A percentile compares a stretch with the other conserved stretches of the same genome.
Evolutionary conservation across 2,797 vertebrate species (phyloP).

Genomic region (Galaxias olidus): DNA sequence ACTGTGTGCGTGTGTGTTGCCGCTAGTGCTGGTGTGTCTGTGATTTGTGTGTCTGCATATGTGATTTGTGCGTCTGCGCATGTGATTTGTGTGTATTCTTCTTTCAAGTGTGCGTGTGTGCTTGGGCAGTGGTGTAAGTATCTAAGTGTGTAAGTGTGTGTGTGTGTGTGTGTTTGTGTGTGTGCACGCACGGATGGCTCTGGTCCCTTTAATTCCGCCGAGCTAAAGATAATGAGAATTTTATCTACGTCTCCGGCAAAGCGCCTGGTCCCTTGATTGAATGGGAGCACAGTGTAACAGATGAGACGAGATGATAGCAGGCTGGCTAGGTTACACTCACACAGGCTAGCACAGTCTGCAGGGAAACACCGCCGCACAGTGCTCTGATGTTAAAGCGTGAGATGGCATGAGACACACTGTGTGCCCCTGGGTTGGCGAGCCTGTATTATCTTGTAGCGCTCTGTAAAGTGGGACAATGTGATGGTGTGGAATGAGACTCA

Average conservation of each 20-base stretch:
- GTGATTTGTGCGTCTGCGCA: conserved; percentile 18
- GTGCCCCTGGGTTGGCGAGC: conserved; percentile 42
- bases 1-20: not conserved
- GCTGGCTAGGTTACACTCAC: conserved; percentile 57
- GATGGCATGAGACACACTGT: conserved; percentile 50
- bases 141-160: conserved; percentile 4
- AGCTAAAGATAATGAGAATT: conserved; percentile 79
- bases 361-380: conserved; percentile 47
- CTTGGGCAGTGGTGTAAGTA: conserved; percentile 23
- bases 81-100: conserved; percentile 6
- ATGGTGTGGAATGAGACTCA: not conserved
- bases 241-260: conserved; percentile 73
- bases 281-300: conserved; percentile 78
- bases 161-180: conserved; percentile 16
- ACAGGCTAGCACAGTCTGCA: conserved; percentile 41
- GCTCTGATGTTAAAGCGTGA: conserved; percentile 21
- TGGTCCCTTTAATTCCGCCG: conserved; percentile 71
- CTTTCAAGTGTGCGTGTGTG: conserved; percentile 6
- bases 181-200: conserved; percentile 37
- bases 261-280: conserved; percentile 70
- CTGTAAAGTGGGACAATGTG: conserved; percentile 41
- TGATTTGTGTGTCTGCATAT: conserved; percentile 14
- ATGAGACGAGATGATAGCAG: conserved; percentile 69
- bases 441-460: conserved; percentile 48
- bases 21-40: not conserved